These are phyloP conservation scores for Catostomus latipinnis DNA, from an alignment of 2,797 vertebrate genomes.

Conservation along the genomic window DNA sequence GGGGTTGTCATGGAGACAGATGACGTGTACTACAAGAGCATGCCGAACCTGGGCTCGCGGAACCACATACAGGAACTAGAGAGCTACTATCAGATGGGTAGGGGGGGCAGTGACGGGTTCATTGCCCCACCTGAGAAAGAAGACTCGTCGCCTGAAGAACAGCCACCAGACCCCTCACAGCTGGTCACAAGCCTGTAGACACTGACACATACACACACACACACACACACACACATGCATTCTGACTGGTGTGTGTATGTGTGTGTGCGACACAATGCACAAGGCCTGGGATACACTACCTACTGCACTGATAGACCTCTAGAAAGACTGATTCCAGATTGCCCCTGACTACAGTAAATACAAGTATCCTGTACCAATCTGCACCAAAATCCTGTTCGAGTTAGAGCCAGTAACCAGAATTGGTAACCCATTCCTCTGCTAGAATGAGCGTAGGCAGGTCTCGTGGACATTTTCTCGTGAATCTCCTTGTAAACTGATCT, in stretches of 20 bases:
- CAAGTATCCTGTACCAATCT: constrained; percentile 40
- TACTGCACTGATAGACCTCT: constrained; percentile 61
- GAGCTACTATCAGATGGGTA: constrained; percentile 97
- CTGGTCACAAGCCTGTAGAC: constrained; percentile 99
- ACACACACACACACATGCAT: background rate
- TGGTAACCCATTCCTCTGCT: constrained; percentile 45
- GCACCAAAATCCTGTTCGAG: constrained; percentile 38
- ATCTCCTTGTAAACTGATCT: constrained; percentile 25
- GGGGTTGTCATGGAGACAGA: constrained; percentile 84
- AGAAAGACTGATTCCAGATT: constrained; percentile 57
- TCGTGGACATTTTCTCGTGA: constrained; percentile 28
- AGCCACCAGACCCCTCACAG: constrained; percentile 90
- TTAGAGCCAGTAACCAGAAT: constrained; percentile 28
- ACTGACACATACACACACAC: constrained; percentile 55
- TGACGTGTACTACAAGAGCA: constrained; percentile 98
- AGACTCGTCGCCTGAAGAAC: constrained; percentile 86
- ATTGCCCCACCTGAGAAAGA: constrained; percentile 93
- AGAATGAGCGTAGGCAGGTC: constrained; percentile 46
- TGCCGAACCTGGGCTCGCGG: constrained; percentile 96
- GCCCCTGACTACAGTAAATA: constrained; percentile 34
- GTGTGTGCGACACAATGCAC: constrained; percentile 56
- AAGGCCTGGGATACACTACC: constrained; percentile 63
- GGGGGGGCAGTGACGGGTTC: constrained; percentile 96
- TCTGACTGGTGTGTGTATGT: background rate
- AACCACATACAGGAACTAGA: constrained; percentile 95